Percentiles rank a stretch among this genome's conserved stretches.
phyloP scores from a whole-genome alignment of 2,113 vertebrate genomes.

The Malurus melanocephalus region DNA sequence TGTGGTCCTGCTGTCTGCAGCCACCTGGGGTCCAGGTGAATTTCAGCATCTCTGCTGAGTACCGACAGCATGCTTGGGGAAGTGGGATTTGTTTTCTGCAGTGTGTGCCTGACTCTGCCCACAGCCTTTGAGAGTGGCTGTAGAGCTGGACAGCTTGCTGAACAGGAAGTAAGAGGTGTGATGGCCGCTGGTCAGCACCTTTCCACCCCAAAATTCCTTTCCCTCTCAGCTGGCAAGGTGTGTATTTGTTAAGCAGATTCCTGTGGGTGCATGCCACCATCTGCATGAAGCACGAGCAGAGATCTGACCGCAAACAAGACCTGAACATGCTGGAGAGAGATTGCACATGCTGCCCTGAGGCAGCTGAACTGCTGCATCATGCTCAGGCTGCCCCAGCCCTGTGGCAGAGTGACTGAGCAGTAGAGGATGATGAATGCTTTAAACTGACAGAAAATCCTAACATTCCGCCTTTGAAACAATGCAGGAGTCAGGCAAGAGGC shows the following conservation, averaged over 20 bases:
- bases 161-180: neutral
- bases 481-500: neutral
- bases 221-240: neutral
- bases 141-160: neutral
- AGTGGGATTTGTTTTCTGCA: neutral
- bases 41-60: neutral
- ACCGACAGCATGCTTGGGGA: rapidly evolving
- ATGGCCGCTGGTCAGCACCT: neutral
- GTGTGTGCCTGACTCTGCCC: neutral
- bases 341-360: constrained; percentile 29
- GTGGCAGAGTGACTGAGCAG: neutral
- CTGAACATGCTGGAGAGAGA: neutral
- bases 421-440: neutral
- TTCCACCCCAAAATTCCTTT: neutral
- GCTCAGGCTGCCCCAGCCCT: neutral
- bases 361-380: constrained; percentile 6
- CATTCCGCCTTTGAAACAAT: neutral
- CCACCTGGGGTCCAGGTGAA: neutral
- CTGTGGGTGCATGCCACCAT: neutral
- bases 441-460: neutral
- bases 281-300: neutral
- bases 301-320: constrained; percentile 31
- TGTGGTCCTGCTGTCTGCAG: neutral
- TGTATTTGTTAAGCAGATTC: neutral
- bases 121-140: neutral